These are phyloP conservation scores for Babyrousa celebensis DNA, from an alignment of 2,797 vertebrate genomes.

Conservation along the genomic window DNA sequence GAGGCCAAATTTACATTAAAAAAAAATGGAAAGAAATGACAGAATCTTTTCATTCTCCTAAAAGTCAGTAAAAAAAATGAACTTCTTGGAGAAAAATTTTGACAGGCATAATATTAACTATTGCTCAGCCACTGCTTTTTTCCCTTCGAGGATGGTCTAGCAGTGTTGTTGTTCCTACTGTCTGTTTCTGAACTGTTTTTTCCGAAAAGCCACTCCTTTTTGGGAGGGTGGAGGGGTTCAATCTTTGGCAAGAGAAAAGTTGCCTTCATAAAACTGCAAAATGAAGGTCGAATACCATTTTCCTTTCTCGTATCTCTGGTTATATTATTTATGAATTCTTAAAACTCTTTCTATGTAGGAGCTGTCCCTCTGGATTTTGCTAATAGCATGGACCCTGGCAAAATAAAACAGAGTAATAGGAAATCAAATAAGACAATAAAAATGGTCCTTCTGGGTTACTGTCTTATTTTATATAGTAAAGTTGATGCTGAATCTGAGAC, in stretches of 20 bases:
- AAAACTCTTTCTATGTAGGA: not conserved
- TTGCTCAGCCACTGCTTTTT: not conserved
- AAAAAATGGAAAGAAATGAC: not conserved
- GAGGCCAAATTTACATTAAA: not conserved
- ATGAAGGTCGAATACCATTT: not conserved
- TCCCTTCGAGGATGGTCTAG: not conserved
- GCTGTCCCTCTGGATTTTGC: not conserved
- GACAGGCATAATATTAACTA: not conserved
- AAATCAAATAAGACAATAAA: constrained; percentile 63
- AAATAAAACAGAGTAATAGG: not conserved
- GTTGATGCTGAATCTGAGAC: not conserved
- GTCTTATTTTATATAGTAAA: constrained; percentile 12
- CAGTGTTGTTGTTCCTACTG: not conserved
- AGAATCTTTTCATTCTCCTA: not conserved
- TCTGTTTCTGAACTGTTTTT: not conserved
- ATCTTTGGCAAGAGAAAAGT: not conserved
- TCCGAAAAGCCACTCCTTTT: not conserved
- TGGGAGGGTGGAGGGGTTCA: not conserved
- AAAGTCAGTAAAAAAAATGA: not conserved
- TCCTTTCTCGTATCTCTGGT: not conserved
- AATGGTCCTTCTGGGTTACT: not conserved
- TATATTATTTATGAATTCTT: constrained; percentile 32
- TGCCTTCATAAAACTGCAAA: not conserved
- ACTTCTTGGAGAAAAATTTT: constrained; percentile 29
- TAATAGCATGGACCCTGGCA: not conserved